phyloP scores from a whole-genome alignment of 2,797 vertebrate genomes.

The Oceanodroma leucorhoa region DNA sequence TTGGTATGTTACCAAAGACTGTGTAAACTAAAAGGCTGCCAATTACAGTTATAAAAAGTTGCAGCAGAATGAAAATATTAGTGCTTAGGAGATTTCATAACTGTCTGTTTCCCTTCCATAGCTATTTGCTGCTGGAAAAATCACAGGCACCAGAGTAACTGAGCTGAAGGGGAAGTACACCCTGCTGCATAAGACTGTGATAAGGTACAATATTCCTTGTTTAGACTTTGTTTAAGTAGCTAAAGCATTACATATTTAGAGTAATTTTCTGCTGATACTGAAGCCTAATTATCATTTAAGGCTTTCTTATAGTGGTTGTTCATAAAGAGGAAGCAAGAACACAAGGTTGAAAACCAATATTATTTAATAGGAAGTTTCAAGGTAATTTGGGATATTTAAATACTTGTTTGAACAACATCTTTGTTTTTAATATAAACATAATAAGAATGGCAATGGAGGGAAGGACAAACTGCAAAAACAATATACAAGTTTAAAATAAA shows the following conservation, averaged over 20 bases:
- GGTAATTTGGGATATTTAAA: not conserved
- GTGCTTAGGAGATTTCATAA: not conserved
- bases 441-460: not conserved
- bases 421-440: not conserved
- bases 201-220: conserved; percentile 71
- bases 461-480: not conserved
- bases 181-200: conserved; percentile 76
- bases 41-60: not conserved
- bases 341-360: not conserved
- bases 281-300: not conserved
- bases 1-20: not conserved
- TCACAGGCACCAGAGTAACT: conserved; percentile 75
- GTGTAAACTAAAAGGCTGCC: not conserved
- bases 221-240: not conserved
- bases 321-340: not conserved
- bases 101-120: conserved; percentile 58
- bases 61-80: not conserved
- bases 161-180: conserved; percentile 80
- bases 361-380: not conserved
- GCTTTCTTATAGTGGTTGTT: not conserved
- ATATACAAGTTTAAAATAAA: not conserved
- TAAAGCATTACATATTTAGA: not conserved
- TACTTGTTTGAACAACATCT: not conserved
- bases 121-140: conserved; percentile 79
- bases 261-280: not conserved